Evolutionary conservation across 2,113 vertebrate genomes (phyloP), one percentile per base, ranked within the genome.

Genomic region (Equus przewalskii): DNA sequence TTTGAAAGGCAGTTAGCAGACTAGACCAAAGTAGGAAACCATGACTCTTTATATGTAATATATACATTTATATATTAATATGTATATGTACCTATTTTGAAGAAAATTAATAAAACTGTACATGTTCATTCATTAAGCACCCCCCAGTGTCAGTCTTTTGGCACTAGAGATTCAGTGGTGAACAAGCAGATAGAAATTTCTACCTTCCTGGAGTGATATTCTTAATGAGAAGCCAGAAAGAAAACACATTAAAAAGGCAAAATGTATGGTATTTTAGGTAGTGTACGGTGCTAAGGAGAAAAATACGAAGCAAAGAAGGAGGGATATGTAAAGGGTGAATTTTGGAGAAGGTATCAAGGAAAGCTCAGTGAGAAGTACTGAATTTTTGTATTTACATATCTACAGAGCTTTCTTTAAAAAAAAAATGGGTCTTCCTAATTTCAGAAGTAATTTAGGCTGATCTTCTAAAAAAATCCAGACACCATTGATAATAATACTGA

Each of bases 201-300:
- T 89, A 28, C 8, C 7, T 88, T 58, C 9, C 7, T 89, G 21
- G 1, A 82, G 51, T 78, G 65, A 60, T 36, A 73, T 36, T 93
- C 24, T 80, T 94, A 62, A 94, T 56, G 15, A 79, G 16, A 79
- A 72, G 15, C 5, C 44, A 92, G 19, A 96, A 67, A 90, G 82
- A 36, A 58, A 87, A 65, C 0, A 82, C 0, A 0, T 26, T 56
- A 51, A 56, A 33, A 81, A 87, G 7, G 5, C 26, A 73, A 93
- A 67, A 26, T 21, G 10, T 8, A 54, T 24, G 26, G 1, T 69
- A n/a, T 49, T 89, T 92, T 70, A 49, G 7, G 18, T 41, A 84
- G 8, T 62, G 6, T 13, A 64, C 16, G 19, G 16, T 41, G 5
- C 64, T 88, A 91, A 88, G 0, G n/a, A 64, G 54, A 75, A 92